Conservation (phyloP, 2,797 vertebrate species). For the Valencia hispanica region DNA sequence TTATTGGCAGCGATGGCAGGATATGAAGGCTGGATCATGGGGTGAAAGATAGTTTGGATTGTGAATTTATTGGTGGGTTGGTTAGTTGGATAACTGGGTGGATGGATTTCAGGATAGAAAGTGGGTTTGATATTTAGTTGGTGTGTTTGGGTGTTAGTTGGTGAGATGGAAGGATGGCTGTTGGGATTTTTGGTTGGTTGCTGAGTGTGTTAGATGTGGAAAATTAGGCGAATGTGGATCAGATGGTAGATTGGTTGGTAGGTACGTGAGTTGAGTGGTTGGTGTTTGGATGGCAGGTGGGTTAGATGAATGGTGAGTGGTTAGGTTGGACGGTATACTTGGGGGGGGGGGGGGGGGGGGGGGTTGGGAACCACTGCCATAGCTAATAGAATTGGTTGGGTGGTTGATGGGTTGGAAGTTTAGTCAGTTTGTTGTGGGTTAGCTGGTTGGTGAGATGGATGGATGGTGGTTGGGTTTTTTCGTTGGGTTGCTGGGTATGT, state of each 20-base stretch:
- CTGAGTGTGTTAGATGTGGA: neutral
- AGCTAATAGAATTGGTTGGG: too few species aligned
- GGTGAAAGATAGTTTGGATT: too few species aligned
- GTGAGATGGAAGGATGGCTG: neutral
- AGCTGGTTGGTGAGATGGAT: neutral
- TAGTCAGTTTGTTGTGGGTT: too few species aligned
- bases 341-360: too few species aligned
- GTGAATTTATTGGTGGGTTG: neutral
- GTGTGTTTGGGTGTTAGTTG: neutral
- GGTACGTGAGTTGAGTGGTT: neutral
- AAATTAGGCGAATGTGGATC: neutral
- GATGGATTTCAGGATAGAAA: neutral
- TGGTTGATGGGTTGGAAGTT: neutral
- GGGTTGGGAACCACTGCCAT: too few species aligned
- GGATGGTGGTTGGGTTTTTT: neutral
- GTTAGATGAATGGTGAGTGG: neutral
- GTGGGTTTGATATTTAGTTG: neutral
- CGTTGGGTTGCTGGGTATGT: neutral
- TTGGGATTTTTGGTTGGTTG: neutral
- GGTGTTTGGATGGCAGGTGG: neutral
- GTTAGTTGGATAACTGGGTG: neutral
- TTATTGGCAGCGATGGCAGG: neutral
- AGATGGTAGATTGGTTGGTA: neutral
- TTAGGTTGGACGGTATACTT: too few species aligned
- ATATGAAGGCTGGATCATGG: too few species aligned